phyloP scores from a whole-genome alignment of 1,140 invertebrate genomes.

The Aporrectodea caliginosa region DNA sequence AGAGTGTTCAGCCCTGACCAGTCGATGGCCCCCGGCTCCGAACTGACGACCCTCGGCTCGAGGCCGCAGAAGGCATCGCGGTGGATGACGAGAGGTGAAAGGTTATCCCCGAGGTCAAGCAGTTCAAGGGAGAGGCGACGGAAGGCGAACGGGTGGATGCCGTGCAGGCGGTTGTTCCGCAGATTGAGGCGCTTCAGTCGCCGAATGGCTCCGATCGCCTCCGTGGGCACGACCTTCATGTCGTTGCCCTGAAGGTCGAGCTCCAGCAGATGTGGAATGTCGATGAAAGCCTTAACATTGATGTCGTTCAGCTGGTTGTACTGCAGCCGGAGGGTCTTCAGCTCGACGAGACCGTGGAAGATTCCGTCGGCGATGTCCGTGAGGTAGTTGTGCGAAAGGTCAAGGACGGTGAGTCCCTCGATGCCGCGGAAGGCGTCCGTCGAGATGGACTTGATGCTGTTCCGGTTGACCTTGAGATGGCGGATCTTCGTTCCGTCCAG shows the following conservation, averaged over 20 bases:
- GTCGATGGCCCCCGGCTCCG: constrained; percentile 18
- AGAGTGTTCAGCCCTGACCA: constrained; percentile 26
- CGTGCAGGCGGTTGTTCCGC: constrained; percentile 24
- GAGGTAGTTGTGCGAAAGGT: background rate
- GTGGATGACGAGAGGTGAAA: constrained; percentile 1
- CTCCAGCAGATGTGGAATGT: constrained; percentile 2
- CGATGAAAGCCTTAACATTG: constrained; percentile 3
- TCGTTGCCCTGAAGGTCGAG: constrained; percentile 28
- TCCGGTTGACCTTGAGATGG: background rate
- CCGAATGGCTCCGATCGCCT: constrained; percentile 3
- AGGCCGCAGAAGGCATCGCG: constrained; percentile 30
- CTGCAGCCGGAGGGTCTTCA: background rate
- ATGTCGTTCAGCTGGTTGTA: constrained; percentile 26
- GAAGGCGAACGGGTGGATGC: constrained; percentile 17
- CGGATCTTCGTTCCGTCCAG: background rate
- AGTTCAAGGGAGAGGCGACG: constrained; percentile 11
- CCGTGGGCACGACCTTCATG: constrained; percentile 15
- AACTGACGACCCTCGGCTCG: background rate
- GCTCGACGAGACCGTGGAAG: background rate
- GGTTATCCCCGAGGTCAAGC: constrained; percentile 23
- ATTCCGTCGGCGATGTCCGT: background rate
- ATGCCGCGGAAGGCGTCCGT: background rate
- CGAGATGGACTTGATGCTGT: background rate
- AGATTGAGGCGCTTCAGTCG: constrained; percentile 10
- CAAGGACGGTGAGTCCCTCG: background rate